Evolutionary conservation across 2,888 invertebrate genomes (phyloP).

Genomic region (Hofmannophila pseudospretella): DNA sequence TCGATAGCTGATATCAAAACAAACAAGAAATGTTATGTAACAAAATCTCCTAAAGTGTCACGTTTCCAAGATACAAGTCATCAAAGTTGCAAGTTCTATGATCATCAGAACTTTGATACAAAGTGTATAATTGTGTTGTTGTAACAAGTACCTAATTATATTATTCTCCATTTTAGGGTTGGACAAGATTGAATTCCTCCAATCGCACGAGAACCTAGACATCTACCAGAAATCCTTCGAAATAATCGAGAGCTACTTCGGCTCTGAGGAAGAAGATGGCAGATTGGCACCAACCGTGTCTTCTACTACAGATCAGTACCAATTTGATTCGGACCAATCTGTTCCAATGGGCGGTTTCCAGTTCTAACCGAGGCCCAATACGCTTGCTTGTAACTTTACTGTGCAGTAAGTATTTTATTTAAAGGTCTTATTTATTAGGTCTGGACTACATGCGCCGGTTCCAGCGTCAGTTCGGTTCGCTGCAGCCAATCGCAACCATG

Average conservation of each 20-base stretch:
- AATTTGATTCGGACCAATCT: slow-evolving; percentile 83
- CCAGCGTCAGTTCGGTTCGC: too few relatives aligned
- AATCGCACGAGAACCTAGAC: slow-evolving; percentile 97
- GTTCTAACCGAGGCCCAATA: slow-evolving; percentile 80
- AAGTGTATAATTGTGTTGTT: too few relatives aligned
- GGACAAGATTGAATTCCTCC: slow-evolving; percentile 98
- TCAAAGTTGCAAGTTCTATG: too few relatives aligned
- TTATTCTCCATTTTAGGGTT: slow-evolving; percentile 80
- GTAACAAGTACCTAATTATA: neutral
- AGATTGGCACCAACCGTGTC: slow-evolving; percentile 88
- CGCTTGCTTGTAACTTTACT: slow-evolving; percentile 27
- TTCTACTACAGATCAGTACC: slow-evolving; percentile 85
- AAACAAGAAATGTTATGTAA: too few relatives aligned
- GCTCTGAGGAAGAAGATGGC: slow-evolving; percentile 92
- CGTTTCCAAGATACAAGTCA: too few relatives aligned
- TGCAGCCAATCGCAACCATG: too few relatives aligned
- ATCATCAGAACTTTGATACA: too few relatives aligned
- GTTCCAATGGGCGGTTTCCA: slow-evolving; percentile 89
- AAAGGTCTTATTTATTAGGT: too few relatives aligned
- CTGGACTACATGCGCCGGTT: too few relatives aligned
- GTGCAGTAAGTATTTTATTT: slow-evolving; percentile 37
- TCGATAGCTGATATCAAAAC: too few relatives aligned
- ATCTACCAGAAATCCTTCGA: slow-evolving; percentile 98
- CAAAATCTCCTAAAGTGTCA: too few relatives aligned
- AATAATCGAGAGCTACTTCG: slow-evolving; percentile 97